Base-by-base conservation (phyloP, 2,888 invertebrate species). In the Nowickia ferox region DNA sequence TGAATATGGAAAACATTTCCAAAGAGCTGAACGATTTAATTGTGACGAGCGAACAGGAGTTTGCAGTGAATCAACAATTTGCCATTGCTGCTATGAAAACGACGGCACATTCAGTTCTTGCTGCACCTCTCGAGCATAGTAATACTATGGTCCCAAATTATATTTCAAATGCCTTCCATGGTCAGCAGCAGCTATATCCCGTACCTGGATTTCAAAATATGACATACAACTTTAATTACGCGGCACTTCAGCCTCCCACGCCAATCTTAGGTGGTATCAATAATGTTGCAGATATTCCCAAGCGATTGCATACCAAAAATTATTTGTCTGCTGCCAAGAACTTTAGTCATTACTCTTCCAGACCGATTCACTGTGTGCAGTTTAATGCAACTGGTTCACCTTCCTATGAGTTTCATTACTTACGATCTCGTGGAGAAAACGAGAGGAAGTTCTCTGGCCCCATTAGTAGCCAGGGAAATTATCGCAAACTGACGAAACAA, bases 1-100 rank as follows among this genome's bases (percentile, higher is more conserved):
- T 83, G 22, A 88, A 88, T 61, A 88, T 88, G 86, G 87, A 87
- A 9, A 84, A 17, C 0, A 86, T 88, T 68, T 87, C 87, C 1
- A 78, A 84, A 63, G 87, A 88, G 57, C 69, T 88, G 46, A 84
- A 66, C 44, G 83, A 86, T 57, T 59, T 86, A 22, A 72, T 86
- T 46, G 61, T 86, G 13, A 59, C 69, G 15, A 38, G 63, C 11
- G 75, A 75, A 38, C 53, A 68, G n/a, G 75, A 84, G 42, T 40
- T n/a, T 59, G 46, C 57, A 17, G 38, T 65, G 8, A 15, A 10
- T 1, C 65, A 72, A 10, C 59, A 66, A 13, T 72, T 51, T 75
- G 15, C 42, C 9, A 19, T 57, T 51, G 48, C 57, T 13, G 13
- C 38, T 5, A 46, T 38, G n/a, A 42, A 38, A 11, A 10, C 65